phyloP scores from a whole-genome alignment of 1,140 invertebrate species.

The Lanistes nyassanus region DNA sequence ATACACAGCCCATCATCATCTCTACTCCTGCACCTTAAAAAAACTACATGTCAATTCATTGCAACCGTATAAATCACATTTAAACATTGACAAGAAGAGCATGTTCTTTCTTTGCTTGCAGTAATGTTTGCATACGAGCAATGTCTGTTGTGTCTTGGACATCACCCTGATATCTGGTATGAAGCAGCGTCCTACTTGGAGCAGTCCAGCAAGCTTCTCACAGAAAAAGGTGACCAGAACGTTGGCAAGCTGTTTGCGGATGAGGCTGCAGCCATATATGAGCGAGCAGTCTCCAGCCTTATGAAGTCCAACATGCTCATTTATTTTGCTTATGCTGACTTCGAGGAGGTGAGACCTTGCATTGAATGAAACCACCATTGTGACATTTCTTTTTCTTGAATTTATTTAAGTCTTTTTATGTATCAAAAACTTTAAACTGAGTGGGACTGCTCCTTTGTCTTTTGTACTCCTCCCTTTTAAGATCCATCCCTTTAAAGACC shows the following conservation, averaged over 20 bases:
- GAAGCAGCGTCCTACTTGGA: constrained; percentile 97
- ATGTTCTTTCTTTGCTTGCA: constrained; percentile 49
- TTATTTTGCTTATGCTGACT: constrained; percentile 98
- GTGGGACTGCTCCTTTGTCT: too few species aligned
- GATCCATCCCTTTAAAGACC: too few species aligned
- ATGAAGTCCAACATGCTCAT: constrained; percentile 92
- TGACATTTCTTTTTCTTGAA: too few species aligned
- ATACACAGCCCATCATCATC: too few species aligned
- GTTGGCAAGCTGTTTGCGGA: constrained; percentile 91
- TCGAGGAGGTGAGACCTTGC: constrained; percentile 81
- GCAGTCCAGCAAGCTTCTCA: constrained; percentile 88
- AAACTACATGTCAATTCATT: too few species aligned
- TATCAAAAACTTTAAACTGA: too few species aligned
- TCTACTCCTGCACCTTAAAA: too few species aligned
- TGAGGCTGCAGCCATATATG: constrained; percentile 93
- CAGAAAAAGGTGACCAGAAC: constrained; percentile 95
- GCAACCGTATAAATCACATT: too few species aligned
- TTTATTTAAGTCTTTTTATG: too few species aligned
- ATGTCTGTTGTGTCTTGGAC: constrained; percentile 93
- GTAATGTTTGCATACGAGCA: constrained; percentile 99
- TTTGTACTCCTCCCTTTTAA: too few species aligned
- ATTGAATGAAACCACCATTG: too few species aligned
- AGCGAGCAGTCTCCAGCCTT: constrained; percentile 83
- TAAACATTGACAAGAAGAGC: too few species aligned
- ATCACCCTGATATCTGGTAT: constrained; percentile 99